Base-by-base conservation (phyloP, 2,797 vertebrate species). In the Spondyliosoma cantharus region DNA sequence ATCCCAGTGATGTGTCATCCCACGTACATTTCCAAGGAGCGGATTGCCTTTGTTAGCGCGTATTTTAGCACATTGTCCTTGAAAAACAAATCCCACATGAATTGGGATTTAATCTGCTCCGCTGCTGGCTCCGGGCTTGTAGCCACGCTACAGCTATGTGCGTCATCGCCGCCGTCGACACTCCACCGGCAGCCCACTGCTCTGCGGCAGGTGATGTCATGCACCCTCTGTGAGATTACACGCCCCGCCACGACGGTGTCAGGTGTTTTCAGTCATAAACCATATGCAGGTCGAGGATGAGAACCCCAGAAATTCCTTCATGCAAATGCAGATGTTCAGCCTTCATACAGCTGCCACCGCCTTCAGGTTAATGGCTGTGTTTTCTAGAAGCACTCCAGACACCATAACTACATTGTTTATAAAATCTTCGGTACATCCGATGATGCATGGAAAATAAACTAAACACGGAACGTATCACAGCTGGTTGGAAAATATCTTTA, bases 11-110 rank as follows among this genome's bases (percentile, higher is more conserved):
- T 60, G 57, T 56, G 65, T 63, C 42, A 46, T 49, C 25, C 46
- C 19, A 24, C 68, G 46, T 80, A 73, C 12, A 81, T 80, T 81
- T 61, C 32, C 12, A 12, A 53, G 70, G 50, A 73, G 77, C 82
- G 81, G 67, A 77, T 87, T 73, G 66, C 56, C 8, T 79, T 69
- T 82, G 78, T 86, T 85, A 53, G 61, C 60, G 50, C 52, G 48
- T 65, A 48, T 77, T 78, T 86, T 68, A 74, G 59, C 75, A 70
- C 77, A 62, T 66, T 78, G 74, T 86, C 74, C 32, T 54, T 63
- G 54, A 81, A 72, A 82, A 37, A 37, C 42, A 67, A 71, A 81
- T 84, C 75, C 74, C 71, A 43, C 29, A 52, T 57, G 77, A 79
- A 72, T 43, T 19, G 4, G 57, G 64, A 25, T 68, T 83, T 67